phyloP scores from a whole-genome alignment of 2,888 invertebrate species.

The Anorthoa munda region DNA sequence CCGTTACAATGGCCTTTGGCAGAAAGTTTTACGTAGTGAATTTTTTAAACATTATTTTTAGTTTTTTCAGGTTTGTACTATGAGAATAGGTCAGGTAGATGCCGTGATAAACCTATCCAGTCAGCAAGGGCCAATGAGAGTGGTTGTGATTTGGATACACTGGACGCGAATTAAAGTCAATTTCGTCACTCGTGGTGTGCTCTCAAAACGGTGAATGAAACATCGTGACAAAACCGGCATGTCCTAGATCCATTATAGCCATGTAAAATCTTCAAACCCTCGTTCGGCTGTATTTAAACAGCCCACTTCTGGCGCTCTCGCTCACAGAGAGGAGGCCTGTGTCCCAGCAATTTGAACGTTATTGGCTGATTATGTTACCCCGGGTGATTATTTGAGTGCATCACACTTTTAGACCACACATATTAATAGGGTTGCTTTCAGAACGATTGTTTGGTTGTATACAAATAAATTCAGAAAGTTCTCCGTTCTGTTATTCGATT shows the following conservation, averaged over 20 bases:
- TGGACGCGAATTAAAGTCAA: background rate
- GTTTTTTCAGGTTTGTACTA: background rate
- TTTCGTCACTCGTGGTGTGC: background rate
- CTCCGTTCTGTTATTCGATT: too few relatives aligned
- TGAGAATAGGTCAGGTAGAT: background rate
- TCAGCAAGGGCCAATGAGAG: background rate
- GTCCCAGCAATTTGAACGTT: too few relatives aligned
- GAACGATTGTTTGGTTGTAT: too few relatives aligned
- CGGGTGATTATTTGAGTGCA: too few relatives aligned
- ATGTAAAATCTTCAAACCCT: too few relatives aligned
- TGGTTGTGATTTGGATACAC: background rate
- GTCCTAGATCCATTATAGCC: background rate
- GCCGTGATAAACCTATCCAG: background rate
- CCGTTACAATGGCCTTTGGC: slow-evolving; percentile 57
- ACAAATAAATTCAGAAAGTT: too few relatives aligned
- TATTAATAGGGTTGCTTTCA: too few relatives aligned
- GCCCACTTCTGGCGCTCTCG: too few relatives aligned
- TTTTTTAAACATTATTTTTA: background rate
- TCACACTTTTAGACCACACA: too few relatives aligned
- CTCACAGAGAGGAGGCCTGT: too few relatives aligned
- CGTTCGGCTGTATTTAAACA: too few relatives aligned
- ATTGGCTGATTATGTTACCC: too few relatives aligned
- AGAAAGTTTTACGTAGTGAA: background rate
- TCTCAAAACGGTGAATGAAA: background rate
- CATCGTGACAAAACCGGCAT: background rate